A percentile compares a stretch with the other conserved stretches of the same genome.
These are phyloP conservation scores for Philhelius pedissequus DNA, from an alignment of 2,888 invertebrate species.

Conservation along the genomic window DNA sequence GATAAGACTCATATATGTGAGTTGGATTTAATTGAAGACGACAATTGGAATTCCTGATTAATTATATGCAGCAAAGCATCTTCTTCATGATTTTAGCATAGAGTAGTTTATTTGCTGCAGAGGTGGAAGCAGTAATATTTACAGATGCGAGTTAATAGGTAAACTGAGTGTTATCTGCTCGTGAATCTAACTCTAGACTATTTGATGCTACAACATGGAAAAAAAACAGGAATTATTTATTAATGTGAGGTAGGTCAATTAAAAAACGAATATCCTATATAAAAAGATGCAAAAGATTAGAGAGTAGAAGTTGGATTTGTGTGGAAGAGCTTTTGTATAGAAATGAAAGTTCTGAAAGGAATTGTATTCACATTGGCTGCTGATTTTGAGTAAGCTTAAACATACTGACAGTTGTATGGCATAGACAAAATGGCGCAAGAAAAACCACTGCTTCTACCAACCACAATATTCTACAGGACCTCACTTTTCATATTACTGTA, in stretches of 20 bases:
- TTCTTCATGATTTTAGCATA: not conserved
- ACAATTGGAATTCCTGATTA: conserved; percentile 54
- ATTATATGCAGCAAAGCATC: conserved; percentile 27
- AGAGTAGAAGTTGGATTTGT: not conserved
- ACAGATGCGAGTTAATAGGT: not conserved
- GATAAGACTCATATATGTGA: not conserved
- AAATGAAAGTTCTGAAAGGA: not conserved
- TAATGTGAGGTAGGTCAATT: conserved; percentile 28
- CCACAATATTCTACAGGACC: too few relatives aligned
- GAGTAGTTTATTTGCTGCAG: not conserved
- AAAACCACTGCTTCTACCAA: too few relatives aligned
- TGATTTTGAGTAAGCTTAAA: too few relatives aligned
- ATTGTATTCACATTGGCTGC: too few relatives aligned
- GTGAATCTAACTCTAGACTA: conserved; percentile 14
- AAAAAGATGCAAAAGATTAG: not conserved
- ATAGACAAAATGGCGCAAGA: not conserved
- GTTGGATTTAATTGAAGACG: conserved; percentile 19
- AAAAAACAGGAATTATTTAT: conserved; percentile 7
- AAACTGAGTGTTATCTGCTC: not conserved
- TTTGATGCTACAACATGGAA: not conserved
- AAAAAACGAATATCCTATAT: conserved; percentile 4
- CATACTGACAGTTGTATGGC: not conserved
- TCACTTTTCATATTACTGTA: too few relatives aligned
- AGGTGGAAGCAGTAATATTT: not conserved
- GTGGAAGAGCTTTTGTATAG: not conserved